Conservation (phyloP, 2,113 vertebrate genomes). For the Phyllostomus discolor region DNA sequence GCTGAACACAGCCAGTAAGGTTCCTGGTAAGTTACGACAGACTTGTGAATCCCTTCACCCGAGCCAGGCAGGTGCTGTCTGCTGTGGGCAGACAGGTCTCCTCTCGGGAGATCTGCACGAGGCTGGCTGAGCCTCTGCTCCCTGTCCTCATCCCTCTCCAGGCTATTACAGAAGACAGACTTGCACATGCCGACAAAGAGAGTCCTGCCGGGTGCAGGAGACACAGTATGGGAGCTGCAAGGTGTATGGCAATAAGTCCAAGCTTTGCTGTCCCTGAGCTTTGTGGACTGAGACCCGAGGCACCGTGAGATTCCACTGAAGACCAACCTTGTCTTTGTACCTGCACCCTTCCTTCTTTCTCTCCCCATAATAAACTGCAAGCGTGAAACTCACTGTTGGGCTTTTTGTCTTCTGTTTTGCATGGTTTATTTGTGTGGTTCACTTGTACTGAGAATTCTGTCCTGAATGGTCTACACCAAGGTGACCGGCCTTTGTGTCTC, state of each 20-base stretch:
- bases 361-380: neutral
- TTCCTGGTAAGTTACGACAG: neutral
- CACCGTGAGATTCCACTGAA: too few relatives aligned
- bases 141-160: too few relatives aligned
- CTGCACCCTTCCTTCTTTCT: neutral
- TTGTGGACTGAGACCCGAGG: neutral
- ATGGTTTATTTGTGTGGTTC: accelerated
- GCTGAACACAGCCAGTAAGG: neutral
- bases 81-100: neutral
- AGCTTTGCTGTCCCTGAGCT: neutral
- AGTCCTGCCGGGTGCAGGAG: too few relatives aligned
- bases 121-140: too few relatives aligned
- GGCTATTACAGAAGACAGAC: too few relatives aligned
- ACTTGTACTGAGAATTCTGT: neutral
- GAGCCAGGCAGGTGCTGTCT: neutral
- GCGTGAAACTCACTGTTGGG: neutral
- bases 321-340: neutral
- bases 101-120: neutral
- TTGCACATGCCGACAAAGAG: too few relatives aligned
- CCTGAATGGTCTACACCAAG: too few relatives aligned
- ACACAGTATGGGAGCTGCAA: accelerated
- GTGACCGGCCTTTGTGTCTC: accelerated
- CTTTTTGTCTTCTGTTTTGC: neutral
- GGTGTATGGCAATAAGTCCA: accelerated
- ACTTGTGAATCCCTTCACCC: neutral